phyloP scores from a whole-genome alignment of 1,140 invertebrate genomes.

The Uloborus diversus region DNA sequence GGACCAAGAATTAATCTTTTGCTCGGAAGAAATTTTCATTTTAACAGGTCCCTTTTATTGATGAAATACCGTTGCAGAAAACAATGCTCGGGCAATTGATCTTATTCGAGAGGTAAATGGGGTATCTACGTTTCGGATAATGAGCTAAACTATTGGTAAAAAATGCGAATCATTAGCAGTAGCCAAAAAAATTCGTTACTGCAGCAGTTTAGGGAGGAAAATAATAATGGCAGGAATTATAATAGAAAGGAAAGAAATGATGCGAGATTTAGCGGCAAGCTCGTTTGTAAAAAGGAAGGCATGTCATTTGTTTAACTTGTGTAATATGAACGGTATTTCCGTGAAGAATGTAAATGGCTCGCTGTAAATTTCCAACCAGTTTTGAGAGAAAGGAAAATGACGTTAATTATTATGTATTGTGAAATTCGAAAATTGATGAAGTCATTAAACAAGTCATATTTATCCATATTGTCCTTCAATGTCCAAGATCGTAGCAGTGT shows the following conservation, averaged over 20 bases:
- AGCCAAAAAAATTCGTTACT: conserved; percentile 27
- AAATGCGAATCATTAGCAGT: conserved; percentile 34
- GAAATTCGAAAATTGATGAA: background rate
- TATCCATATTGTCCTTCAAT: too few species aligned
- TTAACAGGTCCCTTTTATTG: conserved; percentile 20
- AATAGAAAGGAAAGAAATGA: background rate
- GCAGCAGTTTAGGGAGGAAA: conserved; percentile 24
- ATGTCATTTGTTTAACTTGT: background rate
- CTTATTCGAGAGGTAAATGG: conserved; percentile 7
- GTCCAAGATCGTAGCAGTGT: too few species aligned
- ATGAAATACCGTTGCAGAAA: conserved; percentile 34
- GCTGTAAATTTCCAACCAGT: background rate
- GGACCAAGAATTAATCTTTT: conserved; percentile 24
- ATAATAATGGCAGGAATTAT: conserved; percentile 3
- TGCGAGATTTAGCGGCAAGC: background rate
- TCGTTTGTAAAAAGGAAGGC: background rate
- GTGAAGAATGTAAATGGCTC: background rate
- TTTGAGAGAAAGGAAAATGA: background rate
- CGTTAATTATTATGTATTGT: background rate
- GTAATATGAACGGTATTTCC: too few species aligned
- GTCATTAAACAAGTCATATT: background rate
- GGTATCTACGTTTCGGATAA: conserved; percentile 28
- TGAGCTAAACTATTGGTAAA: conserved; percentile 28
- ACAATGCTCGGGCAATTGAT: conserved; percentile 25
- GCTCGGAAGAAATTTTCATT: conserved; percentile 17